A percentile compares a stretch with the other conserved stretches of the same genome.
Conservation (phyloP, 2,888 invertebrate species). For the Drosophila koepferae region DNA sequence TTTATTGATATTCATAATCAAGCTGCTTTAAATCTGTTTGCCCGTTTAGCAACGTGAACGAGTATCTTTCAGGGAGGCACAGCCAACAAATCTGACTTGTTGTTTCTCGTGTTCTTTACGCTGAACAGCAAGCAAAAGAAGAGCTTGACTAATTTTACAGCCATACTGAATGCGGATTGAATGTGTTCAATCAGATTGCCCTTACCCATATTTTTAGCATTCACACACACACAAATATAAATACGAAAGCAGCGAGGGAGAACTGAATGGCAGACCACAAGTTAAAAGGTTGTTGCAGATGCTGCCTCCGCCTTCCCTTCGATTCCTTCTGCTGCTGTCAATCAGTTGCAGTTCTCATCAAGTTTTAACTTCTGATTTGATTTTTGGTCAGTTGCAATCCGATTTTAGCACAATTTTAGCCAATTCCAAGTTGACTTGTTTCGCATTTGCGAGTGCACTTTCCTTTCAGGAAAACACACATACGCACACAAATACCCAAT, state of each 20-base stretch:
- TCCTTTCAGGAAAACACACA: neutral
- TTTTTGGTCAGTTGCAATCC: slow-evolving; percentile 22
- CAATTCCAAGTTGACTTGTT: slow-evolving; percentile 7
- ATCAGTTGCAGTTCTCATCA: slow-evolving; percentile 30
- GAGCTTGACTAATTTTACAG: slow-evolving; percentile 14
- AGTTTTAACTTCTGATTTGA: slow-evolving; percentile 19
- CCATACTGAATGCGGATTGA: neutral
- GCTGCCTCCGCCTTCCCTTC: neutral
- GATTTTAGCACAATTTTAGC: slow-evolving; percentile 16
- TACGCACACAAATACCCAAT: neutral
- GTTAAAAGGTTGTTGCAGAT: slow-evolving; percentile 4
- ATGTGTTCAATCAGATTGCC: slow-evolving; percentile 10
- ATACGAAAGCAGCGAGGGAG: neutral
- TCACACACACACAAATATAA: neutral
- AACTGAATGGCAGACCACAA: neutral
- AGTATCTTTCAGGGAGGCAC: neutral
- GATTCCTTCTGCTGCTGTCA: slow-evolving; percentile 14
- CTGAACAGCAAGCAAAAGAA: neutral
- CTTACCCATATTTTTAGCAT: neutral
- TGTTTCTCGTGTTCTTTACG: neutral
- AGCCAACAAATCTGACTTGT: neutral
- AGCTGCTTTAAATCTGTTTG: no score
- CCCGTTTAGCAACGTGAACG: neutral
- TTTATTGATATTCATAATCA: no score
- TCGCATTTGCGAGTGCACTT: neutral